These are phyloP conservation scores for Ichneumoninae sp. DNA, from an alignment of 2,888 invertebrate species.

Conservation along the genomic window DNA sequence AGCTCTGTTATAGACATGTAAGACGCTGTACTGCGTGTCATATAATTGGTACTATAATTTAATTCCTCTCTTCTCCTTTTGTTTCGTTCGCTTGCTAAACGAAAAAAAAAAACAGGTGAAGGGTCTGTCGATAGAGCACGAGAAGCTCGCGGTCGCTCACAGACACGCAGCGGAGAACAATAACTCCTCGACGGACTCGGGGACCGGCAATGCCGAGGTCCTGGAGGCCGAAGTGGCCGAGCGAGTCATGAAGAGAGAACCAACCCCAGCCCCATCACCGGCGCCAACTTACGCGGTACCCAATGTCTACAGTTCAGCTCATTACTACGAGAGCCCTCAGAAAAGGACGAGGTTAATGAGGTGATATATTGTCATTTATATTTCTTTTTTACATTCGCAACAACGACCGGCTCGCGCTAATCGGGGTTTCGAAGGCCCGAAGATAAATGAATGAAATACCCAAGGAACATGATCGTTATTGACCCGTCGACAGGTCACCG, in stretches of 20 bases:
- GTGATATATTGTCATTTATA: constrained; percentile 70
- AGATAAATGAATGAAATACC: neutral
- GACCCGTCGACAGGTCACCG: constrained; percentile 76
- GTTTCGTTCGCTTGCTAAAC: constrained; percentile 12
- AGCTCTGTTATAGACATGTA: neutral
- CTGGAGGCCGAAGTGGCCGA: constrained; percentile 82
- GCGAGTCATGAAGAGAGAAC: constrained; percentile 78
- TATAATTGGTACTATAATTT: constrained; percentile 3
- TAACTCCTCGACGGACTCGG: constrained; percentile 77
- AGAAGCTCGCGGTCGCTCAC: constrained; percentile 87
- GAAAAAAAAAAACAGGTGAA: constrained; percentile 86
- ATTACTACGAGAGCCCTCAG: constrained; percentile 82
- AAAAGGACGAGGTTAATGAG: constrained; percentile 83
- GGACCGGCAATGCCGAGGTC: constrained; percentile 82
- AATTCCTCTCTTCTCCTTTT: constrained; percentile 22
- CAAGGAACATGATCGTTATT: neutral
- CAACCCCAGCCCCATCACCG: constrained; percentile 79
- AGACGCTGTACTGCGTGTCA: neutral
- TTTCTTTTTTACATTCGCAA: neutral
- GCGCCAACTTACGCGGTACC: constrained; percentile 79
- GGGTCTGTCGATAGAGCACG: constrained; percentile 91
- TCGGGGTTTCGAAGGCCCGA: constrained; percentile 5
- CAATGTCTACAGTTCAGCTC: constrained; percentile 77
- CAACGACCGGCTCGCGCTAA: neutral
- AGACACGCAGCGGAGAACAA: constrained; percentile 84